Evolutionary conservation across 2,113 vertebrate genomes (phyloP), one percentile per base, ranked within the genome.

Genomic region (Gopherus evgoodei): DNA sequence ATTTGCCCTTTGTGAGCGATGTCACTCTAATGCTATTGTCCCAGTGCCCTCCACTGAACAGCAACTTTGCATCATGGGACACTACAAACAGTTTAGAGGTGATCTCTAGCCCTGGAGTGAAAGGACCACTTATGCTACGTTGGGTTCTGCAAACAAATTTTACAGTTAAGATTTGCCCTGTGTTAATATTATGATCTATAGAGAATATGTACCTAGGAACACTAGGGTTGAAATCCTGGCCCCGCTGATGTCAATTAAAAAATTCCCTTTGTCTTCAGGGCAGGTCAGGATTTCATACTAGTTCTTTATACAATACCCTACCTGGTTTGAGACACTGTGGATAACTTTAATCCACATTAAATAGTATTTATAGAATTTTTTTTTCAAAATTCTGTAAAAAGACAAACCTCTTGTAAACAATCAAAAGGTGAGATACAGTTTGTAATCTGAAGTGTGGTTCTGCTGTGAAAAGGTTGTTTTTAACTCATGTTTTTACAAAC

Each of bases 31-130:
- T 98, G 97, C 99, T 99, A 95, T 99, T 99, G 98, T 99, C 99
- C 99, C 99, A 99, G 96, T 99, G 99, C 11, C 99, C 99, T 8
- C 99, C 99, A 91, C 99, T 99, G 95, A 99, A 99, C 78, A 99
- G 99, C 93, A 99, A 93, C 98, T 99, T 99, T n/a, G 99, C 99
- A 50, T 99, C 99, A 47, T 99, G 99, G 35, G 99, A 99, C 82
- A 99, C 98, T 49, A 99, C 99, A 95, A 99, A 99, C 62, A 99
- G 94, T 69, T 98, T 98, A 0, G 99, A 98, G 1, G 98, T 98
- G 27, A 99, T 98, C 86, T 99, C 99, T 94, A 99, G 97, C 2
- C 99, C 99, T 0, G 99, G 99, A 91, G 99, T 98, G 94, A 99
- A 99, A 84, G 99, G 99, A n/a, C 99, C 99, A 1, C 98, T 98